phyloP scores from a whole-genome alignment of 2,888 invertebrate species.

The Parnassius glacialis region DNA sequence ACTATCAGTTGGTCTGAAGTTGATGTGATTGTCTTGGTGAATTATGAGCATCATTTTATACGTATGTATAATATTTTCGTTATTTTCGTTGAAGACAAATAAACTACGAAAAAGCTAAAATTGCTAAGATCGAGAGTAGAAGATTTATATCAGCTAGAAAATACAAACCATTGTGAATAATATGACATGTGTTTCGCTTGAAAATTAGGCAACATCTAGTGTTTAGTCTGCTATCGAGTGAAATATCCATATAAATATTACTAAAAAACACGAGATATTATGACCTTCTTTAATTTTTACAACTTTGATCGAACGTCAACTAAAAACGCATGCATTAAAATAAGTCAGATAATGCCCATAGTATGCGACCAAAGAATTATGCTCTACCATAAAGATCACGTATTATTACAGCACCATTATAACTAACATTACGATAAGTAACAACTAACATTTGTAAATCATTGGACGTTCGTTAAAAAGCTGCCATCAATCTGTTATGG shows the following conservation, averaged over 20 bases:
- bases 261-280: too few species aligned
- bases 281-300: too few species aligned
- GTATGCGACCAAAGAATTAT: background rate
- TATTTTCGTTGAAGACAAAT: too few species aligned
- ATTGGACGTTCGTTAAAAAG: slow-evolving; percentile 35
- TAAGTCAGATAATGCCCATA: background rate
- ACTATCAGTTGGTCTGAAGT: background rate
- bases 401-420: slow-evolving; percentile 36
- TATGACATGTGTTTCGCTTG: too few species aligned
- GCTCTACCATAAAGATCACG: slow-evolving; percentile 32
- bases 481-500: slow-evolving; percentile 42
- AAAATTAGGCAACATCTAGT: too few species aligned
- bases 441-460: slow-evolving; percentile 33
- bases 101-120: too few species aligned
- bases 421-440: slow-evolving; percentile 33
- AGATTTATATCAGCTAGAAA: too few species aligned
- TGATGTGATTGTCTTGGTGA: background rate
- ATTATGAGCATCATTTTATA: background rate
- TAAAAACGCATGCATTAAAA: background rate
- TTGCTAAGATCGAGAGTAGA: too few species aligned
- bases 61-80: too few species aligned
- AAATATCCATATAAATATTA: too few species aligned
- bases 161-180: too few species aligned
- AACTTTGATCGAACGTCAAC: background rate
- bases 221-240: too few species aligned